Percentiles rank a stretch among this genome's conserved stretches.
phyloP scores from a whole-genome alignment of 92 coral and sea anemone species.

The Heliopora coerulea region DNA sequence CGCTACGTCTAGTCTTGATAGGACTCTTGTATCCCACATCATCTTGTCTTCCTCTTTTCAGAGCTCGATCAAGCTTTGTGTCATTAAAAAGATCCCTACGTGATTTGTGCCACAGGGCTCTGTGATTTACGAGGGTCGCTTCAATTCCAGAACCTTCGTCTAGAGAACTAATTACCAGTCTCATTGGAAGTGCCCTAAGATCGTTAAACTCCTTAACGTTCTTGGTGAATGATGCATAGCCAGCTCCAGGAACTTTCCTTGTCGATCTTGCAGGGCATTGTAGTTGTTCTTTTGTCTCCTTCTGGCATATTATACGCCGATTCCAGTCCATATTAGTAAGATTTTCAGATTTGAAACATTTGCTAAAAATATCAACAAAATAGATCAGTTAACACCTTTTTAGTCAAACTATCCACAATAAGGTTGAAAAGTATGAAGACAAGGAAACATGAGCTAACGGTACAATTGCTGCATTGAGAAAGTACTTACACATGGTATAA shows the following conservation, averaged over 20 bases:
- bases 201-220: background rate
- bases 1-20: background rate
- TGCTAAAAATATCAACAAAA: too few species aligned
- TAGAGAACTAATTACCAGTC: background rate
- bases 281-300: background rate
- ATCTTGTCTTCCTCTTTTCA: background rate
- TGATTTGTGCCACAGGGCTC: slow-evolving; percentile 10
- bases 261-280: slow-evolving; percentile 19
- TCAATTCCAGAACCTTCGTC: slow-evolving; percentile 3
- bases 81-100: background rate
- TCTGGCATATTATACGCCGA: background rate
- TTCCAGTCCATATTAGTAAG: too few species aligned
- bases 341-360: too few species aligned
- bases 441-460: too few species aligned
- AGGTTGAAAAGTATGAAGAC: too few species aligned
- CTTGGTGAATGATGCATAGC: slow-evolving; percentile 1
- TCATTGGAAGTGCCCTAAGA: background rate
- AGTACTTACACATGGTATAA: too few species aligned
- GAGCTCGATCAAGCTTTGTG: background rate
- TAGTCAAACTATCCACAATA: too few species aligned
- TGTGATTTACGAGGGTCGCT: background rate
- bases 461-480: too few species aligned
- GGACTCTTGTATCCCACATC: background rate
- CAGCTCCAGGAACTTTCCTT: background rate
- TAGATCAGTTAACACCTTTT: too few species aligned